These are phyloP conservation scores for Holocentrus rufus DNA, from an alignment of 2,797 vertebrate species.

Conservation along the genomic window DNA sequence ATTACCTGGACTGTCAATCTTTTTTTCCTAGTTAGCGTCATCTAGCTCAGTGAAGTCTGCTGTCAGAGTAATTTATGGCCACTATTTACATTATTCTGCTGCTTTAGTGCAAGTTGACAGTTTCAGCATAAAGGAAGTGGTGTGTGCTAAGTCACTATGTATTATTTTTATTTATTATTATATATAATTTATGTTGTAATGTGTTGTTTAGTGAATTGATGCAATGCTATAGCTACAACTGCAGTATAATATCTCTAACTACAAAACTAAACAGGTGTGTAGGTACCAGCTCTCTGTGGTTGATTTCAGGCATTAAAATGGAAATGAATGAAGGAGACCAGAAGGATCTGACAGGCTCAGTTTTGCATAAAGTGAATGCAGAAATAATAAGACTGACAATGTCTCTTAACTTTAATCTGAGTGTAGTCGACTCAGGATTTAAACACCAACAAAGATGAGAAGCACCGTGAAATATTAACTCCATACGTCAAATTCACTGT, in stretches of 20 bases:
- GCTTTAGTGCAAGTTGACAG: background rate
- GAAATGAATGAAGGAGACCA: slow-evolving; percentile 16
- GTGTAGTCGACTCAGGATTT: slow-evolving; percentile 5
- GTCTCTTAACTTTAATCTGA: background rate
- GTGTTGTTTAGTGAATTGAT: background rate
- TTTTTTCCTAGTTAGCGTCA: background rate
- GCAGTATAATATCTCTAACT: no score
- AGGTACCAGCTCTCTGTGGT: background rate
- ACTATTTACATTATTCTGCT: background rate
- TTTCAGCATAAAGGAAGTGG: no score
- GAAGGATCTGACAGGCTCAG: background rate
- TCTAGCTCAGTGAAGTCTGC: background rate
- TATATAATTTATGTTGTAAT: no score
- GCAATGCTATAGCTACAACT: background rate
- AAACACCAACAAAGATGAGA: slow-evolving; percentile 24
- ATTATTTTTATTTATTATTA: no score
- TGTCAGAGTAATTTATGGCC: slow-evolving; percentile 1
- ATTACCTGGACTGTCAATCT: background rate
- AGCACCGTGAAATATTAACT: slow-evolving; percentile 31
- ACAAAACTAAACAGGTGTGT: no score
- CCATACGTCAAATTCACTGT: slow-evolving; percentile 9
- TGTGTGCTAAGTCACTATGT: background rate
- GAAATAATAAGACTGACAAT: slow-evolving; percentile 2
- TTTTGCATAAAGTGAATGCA: slow-evolving; percentile 20
- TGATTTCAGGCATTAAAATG: slow-evolving; percentile 8